Evolutionary conservation across 2,888 invertebrate genomes (phyloP).

Genomic region (Caenorhabditis uteleia): DNA sequence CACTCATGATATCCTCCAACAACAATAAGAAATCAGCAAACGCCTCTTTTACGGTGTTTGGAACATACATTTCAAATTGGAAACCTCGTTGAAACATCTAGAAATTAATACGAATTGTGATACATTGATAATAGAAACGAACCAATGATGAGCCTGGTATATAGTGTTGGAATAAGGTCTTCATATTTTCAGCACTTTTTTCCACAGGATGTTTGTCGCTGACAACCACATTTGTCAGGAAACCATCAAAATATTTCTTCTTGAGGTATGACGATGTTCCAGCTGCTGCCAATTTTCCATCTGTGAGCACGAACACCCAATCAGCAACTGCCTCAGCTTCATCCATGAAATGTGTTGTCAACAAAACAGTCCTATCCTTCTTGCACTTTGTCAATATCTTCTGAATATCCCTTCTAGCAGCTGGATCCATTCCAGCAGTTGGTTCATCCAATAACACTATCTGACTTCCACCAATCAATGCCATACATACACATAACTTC

Average conservation of each 20-base stretch:
- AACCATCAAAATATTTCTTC: conserved; percentile 57
- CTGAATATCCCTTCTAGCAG: conserved; percentile 47
- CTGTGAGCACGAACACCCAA: conserved; percentile 62
- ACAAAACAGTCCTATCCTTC: conserved; percentile 54
- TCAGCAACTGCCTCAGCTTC: conserved; percentile 67
- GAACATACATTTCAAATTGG: too few species aligned
- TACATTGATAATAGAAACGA: too few species aligned
- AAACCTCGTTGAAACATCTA: too few species aligned
- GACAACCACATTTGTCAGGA: conserved; percentile 53
- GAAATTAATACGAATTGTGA: too few species aligned
- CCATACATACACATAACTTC: conserved; percentile 64
- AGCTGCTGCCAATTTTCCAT: conserved; percentile 56
- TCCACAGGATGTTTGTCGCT: too few species aligned
- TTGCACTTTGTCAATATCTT: conserved; percentile 48
- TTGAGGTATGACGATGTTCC: conserved; percentile 60
- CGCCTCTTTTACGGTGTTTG: too few species aligned
- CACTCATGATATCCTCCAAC: too few species aligned
- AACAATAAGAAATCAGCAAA: too few species aligned
- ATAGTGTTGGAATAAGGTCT: too few species aligned
- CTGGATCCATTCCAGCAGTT: conserved; percentile 55
- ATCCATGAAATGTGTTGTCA: conserved; percentile 68
- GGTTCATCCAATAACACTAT: conserved; percentile 64
- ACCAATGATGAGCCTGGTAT: too few species aligned
- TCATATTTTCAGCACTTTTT: too few species aligned
- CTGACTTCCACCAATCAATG: conserved; percentile 55